Base-by-base conservation (phyloP, 1,140 invertebrate species). In the Tetramorium parvispinum region DNA sequence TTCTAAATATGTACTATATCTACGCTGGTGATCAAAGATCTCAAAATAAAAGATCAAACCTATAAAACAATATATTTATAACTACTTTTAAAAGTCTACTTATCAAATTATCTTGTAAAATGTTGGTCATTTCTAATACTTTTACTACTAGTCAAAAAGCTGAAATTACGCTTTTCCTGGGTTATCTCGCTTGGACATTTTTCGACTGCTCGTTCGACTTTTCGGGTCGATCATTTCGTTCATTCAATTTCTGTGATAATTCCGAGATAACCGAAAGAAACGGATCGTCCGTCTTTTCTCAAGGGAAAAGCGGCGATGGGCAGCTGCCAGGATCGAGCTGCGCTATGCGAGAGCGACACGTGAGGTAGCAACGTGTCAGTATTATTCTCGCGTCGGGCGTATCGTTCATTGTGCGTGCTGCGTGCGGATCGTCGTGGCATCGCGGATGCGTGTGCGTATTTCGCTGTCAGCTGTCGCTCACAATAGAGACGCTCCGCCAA, bases 401-500 rank as follows among this genome's bases (percentile, higher is more conserved):
- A 87, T 89, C 68, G 86, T 43, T 77, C 65, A 89, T 89, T 89
- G 88, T 89, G 79, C 63, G 76, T 86, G 75, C 79, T 43, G 66
- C 79, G 78, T 40, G 53, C 68, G 79, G 68, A 83, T 73, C 66
- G 66, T 57, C 79, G 24, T 73, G 65, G 66, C 66, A 73, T 83
- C 68, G 79, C 79, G 68, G 46, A 75, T 75, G 43, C 68, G 68
- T 59, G 66, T 75, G 68, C 79, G 68, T 83, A 83, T 59, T 40
- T 79, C 81, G 53, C 71, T 89, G 88, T 89, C 88, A 89, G 88
- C 88, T 89, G 88, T 75, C 85, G 81, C 53, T 78, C 86, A 89
- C 88, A 89, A 89, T 89, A 86, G 86, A 79, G 86, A 89, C 79
- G 86, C 68, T 86, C 43, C 73, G 68, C 87, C 88, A 89, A 89